Base-by-base conservation (phyloP, 2,113 vertebrate genomes). In the Echinops telfairi region DNA sequence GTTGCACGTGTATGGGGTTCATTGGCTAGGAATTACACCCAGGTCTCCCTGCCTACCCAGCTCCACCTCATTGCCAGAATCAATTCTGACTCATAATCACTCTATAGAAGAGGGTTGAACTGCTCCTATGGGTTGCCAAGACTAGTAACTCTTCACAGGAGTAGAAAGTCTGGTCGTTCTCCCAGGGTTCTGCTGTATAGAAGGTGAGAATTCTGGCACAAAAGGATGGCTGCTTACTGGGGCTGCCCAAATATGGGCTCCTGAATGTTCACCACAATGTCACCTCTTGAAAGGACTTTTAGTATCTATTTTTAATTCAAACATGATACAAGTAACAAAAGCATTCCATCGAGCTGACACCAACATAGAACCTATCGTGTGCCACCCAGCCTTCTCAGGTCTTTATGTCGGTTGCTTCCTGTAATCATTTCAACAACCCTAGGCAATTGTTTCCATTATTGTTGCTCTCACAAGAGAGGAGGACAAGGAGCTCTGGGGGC, bases 301-400 rank as follows among this genome's bases (percentile, higher is more conserved):
- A 14, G 20, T 66, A 2, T 70, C 16, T 1, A 17, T 29, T 68
- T 31, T 31, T 11, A 31, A 8, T 20, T 70, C 62, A 2, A 47
- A 33, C 53, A 27, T 70, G 60, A 23, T 68, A 27, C 2, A 17
- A 62, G 62, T 53, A 53, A 53, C 47, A 10, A 14, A 53, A 14
- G 47, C 47, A 53, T 53, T 53, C 47, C 47, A 53, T 53, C 2
- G 47, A 6, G 47, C 47, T 53, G 47, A 6, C 47, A 11, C 47
- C 10, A 2, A 53, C 47, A 53, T 53, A 53, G 40, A 40, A 7
- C 40, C 40, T n/a, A n/a, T n/a, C n/a, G 40, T 0, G 2, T 53
- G 81, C 79, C 33, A 22, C 27, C 7, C 17, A 4, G 1, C 1
- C 0, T 20, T 4, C 27, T 3, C 10, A 6, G 1, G 0, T 36